Conservation (phyloP, 2,113 vertebrate species). For the Shinisaurus crocodilurus region DNA sequence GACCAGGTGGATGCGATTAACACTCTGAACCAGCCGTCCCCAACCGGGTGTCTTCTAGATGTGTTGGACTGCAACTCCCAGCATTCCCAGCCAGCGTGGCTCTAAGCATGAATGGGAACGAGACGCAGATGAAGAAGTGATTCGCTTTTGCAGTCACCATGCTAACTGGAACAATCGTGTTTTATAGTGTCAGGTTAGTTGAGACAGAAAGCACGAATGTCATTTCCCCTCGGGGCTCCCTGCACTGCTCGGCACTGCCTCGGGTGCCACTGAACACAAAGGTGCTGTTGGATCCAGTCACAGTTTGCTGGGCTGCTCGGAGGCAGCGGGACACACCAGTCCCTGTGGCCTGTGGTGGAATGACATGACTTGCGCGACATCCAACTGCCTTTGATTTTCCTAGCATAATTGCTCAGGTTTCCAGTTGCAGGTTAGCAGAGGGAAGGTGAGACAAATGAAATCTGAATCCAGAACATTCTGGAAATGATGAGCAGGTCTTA, state of each 20-base stretch:
- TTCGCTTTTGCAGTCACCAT: neutral
- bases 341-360: neutral
- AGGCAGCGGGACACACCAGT: neutral
- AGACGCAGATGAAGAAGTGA: constrained; percentile 4
- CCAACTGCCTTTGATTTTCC: neutral
- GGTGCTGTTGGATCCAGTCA: neutral
- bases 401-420: neutral
- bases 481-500: neutral
- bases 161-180: neutral
- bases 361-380: neutral
- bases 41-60: no score
- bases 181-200: neutral
- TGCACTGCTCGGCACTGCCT: neutral
- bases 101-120: neutral
- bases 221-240: neutral
- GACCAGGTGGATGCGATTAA: neutral
- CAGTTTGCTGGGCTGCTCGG: neutral
- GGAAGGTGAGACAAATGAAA: neutral
- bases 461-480: neutral
- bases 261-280: neutral
- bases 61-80: no score
- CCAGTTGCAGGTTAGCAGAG: neutral
- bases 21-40: neutral
- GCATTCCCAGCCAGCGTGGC: no score
- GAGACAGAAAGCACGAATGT: neutral